phyloP scores from a whole-genome alignment of 2,888 invertebrate species.

The Eugnorisma glareosa region DNA sequence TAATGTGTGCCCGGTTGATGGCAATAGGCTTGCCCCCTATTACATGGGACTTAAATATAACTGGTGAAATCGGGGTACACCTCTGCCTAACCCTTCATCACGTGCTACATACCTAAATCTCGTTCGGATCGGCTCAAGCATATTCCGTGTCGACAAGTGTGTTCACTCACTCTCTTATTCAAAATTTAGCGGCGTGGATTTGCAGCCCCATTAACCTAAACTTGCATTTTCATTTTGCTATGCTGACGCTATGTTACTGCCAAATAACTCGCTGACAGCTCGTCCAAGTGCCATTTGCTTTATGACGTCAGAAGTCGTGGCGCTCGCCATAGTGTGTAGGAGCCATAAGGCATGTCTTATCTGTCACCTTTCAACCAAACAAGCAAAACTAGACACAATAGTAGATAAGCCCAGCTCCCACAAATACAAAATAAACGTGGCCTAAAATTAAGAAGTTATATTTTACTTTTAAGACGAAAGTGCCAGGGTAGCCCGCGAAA shows the following conservation, averaged over 20 bases:
- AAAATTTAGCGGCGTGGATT: background rate
- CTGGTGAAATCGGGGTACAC: too few species aligned
- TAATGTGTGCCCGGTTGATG: too few species aligned
- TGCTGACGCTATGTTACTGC: too few species aligned
- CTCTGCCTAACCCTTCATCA: too few species aligned
- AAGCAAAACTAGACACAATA: background rate
- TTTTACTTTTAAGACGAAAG: conserved; percentile 5
- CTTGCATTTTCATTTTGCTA: background rate
- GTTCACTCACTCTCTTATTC: background rate
- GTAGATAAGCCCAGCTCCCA: background rate
- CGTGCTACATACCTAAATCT: too few species aligned
- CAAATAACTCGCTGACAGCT: too few species aligned
- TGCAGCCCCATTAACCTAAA: background rate
- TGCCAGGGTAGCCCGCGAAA: too few species aligned
- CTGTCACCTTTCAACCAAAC: background rate
- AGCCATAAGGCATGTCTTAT: background rate
- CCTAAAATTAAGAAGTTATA: conserved; percentile 24
- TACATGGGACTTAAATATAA: too few species aligned
- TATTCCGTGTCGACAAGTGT: background rate
- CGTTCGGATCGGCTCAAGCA: background rate
- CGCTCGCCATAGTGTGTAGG: background rate
- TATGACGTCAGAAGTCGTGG: background rate
- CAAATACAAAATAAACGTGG: background rate
- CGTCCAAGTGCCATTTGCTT: background rate
- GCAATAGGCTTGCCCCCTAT: too few species aligned